Evolutionary conservation across 2,113 vertebrate genomes (phyloP), one percentile per base, ranked within the genome.

Genomic region (Phycodurus eques): DNA sequence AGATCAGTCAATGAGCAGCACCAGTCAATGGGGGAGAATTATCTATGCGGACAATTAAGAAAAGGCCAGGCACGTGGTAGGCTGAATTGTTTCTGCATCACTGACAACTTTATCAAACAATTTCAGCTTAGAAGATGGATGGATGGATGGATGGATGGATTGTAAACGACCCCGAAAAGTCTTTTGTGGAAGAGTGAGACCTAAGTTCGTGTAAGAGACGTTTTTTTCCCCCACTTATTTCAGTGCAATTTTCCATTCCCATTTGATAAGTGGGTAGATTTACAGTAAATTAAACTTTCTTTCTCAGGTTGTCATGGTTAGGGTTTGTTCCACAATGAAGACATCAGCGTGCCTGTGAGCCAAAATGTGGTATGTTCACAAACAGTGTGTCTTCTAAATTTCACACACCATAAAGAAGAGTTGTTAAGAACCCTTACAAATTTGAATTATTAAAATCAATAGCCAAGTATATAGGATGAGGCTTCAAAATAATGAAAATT

Each of bases 1-100:
- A 76, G 81, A 84, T 81, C 71, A 80, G 76, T 87, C 83, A 82
- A 75, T 81, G 73, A 79, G 63, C 79, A 73, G 69, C 75, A 70
- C 72, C 67, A 76, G 76, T 80, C 77, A 65, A 17, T 67, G 64
- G 57, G 69, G 44, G 65, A 60, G 65, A 66, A 59, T 62, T 71
- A 67, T 75, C 62, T 54, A 67, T n/a, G 31, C 51, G 77, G 73
- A 69, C 68, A 75, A 67, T 71, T 69, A 14, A 57, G 68, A 70
- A 68, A 78, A 71, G 61, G 66, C 31, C 65, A 56, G 39, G 22
- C 65, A 33, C 46, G 80, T 22, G 57, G 12, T 31, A 54, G 60
- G 39, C 35, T 5, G 1, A 14, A 74, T 68, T 75, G 59, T 62
- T 78, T 80, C 69, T 71, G 71, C 67, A 54, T 80, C 19, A 0